Base-by-base conservation (phyloP, 2,113 vertebrate species). In the Barbus barbus region DNA sequence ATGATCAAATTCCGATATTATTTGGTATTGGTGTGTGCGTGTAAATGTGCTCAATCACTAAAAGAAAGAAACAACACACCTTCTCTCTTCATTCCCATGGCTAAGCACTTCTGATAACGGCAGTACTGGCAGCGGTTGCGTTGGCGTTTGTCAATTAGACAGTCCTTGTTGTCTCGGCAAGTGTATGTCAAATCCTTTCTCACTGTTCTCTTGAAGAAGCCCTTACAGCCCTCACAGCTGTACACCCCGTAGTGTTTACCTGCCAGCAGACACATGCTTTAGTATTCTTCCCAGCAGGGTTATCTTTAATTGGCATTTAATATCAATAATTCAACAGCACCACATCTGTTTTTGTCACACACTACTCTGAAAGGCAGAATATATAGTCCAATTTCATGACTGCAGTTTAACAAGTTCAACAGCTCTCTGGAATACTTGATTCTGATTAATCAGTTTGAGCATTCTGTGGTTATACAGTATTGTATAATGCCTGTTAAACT, bases 221-320 rank as follows among this genome's bases (percentile, higher is more conserved):
- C 98, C 69, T 99, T 99, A 93, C 98, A 99, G 89, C 98, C 98
- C 89, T 99, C 98, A 0, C 97, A 99, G 93, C 98, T 99, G 95
- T 99, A 99, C n/a, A 99, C 98, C 0, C 97, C 97, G 0, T 99
- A 99, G 93, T 99, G 98, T 94, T 99, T 99, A 91, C 98, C 98
- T 95, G 89, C 5, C 20, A 33, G 26, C 13, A 72, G 33, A 69
- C 38, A 36, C 65, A 71, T 48, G 51, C 53, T 75, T 76, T 76
- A 61, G 36, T 46, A 33, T 11, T 51, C 72, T 76, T 83, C 71
- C 53, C 71, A 73, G 67, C 81, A 38, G 53, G 72, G 26, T 16
- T 74, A 46, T 31, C 16, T 63, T 63, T 83, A 83, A 83, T 83
- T 75, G 56, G 41, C 36, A 78, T 33, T 80, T 63, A 22, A 18